Evolutionary conservation across 2,797 vertebrate species (phyloP).

Genomic region (Pyrocephalus nanus): DNA sequence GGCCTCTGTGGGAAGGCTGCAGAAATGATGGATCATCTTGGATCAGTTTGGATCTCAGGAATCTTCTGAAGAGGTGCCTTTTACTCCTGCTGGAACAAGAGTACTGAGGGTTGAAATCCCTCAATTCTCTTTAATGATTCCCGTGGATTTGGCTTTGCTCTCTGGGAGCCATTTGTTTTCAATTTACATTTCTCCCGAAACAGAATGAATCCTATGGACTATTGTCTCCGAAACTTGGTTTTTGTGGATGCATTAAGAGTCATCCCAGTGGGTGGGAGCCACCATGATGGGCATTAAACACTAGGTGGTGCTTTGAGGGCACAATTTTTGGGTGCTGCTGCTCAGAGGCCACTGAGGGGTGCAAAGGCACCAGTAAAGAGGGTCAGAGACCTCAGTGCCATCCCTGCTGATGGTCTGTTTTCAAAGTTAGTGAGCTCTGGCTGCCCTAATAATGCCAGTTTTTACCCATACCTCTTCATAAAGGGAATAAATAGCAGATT

Average conservation of each 20-base stretch:
- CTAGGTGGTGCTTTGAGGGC: conserved; percentile 26
- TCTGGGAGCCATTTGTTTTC: not conserved
- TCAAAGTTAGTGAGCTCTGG: not conserved
- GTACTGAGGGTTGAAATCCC: not conserved
- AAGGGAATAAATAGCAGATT: not conserved
- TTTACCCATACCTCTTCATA: not conserved
- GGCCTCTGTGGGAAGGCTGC: not conserved
- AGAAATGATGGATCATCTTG: not conserved
- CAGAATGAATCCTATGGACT: not conserved
- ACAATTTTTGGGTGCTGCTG: not conserved
- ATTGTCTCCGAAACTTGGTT: not conserved
- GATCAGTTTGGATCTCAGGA: not conserved
- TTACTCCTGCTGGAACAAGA: not conserved
- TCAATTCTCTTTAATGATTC: not conserved
- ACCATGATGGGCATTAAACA: not conserved
- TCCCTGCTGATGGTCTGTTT: not conserved
- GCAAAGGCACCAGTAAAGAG: not conserved
- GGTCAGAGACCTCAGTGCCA: not conserved
- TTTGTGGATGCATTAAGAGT: not conserved
- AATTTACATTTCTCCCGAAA: not conserved
- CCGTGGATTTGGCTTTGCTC: not conserved
- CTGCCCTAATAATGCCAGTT: not conserved
- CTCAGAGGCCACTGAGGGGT: not conserved
- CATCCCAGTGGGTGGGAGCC: not conserved
- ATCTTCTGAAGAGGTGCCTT: not conserved